phyloP scores from a whole-genome alignment of 64 coral and sea anemone genomes.

The Pocillopora verrucosa region DNA sequence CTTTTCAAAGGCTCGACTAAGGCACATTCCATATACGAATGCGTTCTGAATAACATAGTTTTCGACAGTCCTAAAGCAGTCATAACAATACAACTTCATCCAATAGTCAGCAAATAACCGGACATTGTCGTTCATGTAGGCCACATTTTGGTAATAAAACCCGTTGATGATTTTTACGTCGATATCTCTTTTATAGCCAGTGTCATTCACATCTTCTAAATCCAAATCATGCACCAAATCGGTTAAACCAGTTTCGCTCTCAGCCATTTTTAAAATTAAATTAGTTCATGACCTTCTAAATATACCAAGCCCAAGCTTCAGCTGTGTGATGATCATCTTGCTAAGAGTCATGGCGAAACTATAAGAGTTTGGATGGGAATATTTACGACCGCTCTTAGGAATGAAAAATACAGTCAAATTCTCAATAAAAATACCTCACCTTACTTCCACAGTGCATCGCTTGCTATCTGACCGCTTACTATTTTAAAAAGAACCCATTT shows the following conservation, averaged over 20 bases:
- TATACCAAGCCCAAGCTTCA: too few species aligned
- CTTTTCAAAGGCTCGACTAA: slow-evolving; percentile 38
- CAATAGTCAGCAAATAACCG: slow-evolving; percentile 61
- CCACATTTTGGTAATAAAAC: slow-evolving; percentile 33
- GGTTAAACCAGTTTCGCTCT: slow-evolving; percentile 31
- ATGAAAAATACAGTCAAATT: too few species aligned
- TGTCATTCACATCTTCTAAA: slow-evolving; percentile 17
- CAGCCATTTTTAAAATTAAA: slow-evolving; percentile 21
- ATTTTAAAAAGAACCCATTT: too few species aligned
- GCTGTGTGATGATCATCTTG: too few species aligned
- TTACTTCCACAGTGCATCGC: too few species aligned
- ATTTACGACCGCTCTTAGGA: too few species aligned
- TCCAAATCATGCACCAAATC: slow-evolving; percentile 32
- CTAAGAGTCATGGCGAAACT: too few species aligned
- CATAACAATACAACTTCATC: slow-evolving; percentile 50
- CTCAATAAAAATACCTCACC: too few species aligned
- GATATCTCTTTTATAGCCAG: slow-evolving; percentile 53
- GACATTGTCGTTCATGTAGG: slow-evolving; percentile 56
- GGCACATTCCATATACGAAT: slow-evolving; percentile 24
- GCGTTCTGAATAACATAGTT: slow-evolving; percentile 59
- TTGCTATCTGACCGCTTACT: too few species aligned
- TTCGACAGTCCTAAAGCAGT: slow-evolving; percentile 19
- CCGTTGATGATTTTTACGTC: slow-evolving; percentile 49
- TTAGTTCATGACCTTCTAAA: not conserved
- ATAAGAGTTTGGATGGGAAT: too few species aligned